Evolutionary conservation across 1,140 invertebrate species (phyloP).

Genomic region (Philaenus spumarius): DNA sequence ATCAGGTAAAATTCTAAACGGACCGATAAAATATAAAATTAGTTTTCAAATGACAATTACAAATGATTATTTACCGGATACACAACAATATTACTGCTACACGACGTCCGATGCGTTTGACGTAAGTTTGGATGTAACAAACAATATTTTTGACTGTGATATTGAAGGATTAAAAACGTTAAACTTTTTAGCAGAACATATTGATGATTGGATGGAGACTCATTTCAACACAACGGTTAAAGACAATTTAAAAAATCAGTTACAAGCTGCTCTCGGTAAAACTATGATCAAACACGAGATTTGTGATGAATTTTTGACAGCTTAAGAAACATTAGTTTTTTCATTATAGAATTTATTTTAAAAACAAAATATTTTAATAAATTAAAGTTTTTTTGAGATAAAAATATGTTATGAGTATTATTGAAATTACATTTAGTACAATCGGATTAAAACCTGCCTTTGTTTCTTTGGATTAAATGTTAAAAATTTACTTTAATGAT

Average conservation of each 20-base stretch:
- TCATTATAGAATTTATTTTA: no score
- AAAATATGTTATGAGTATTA: no score
- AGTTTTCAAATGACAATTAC: conserved; percentile 10
- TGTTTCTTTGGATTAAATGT: no score
- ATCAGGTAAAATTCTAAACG: not conserved
- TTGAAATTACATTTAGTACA: no score
- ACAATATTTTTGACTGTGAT: not conserved
- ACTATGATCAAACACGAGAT: not conserved
- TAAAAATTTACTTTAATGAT: no score
- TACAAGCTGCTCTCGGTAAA: conserved; percentile 10
- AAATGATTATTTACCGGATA: not conserved
- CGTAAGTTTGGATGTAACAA: not conserved
- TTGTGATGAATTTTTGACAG: conserved; percentile 14
- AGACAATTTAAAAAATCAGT: not conserved
- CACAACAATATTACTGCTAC: not conserved
- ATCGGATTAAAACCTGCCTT: no score
- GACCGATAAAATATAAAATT: not conserved
- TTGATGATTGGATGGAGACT: conserved; percentile 10
- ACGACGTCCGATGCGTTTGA: not conserved
- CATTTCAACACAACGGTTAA: conserved; percentile 15
- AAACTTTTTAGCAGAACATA: conserved; percentile 14
- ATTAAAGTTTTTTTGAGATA: no score
- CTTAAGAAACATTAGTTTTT: not conserved
- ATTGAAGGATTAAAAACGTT: not conserved
- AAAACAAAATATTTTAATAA: no score